Evolutionary conservation across 2,113 vertebrate genomes (phyloP).

Genomic region (Eublepharis macularius): DNA sequence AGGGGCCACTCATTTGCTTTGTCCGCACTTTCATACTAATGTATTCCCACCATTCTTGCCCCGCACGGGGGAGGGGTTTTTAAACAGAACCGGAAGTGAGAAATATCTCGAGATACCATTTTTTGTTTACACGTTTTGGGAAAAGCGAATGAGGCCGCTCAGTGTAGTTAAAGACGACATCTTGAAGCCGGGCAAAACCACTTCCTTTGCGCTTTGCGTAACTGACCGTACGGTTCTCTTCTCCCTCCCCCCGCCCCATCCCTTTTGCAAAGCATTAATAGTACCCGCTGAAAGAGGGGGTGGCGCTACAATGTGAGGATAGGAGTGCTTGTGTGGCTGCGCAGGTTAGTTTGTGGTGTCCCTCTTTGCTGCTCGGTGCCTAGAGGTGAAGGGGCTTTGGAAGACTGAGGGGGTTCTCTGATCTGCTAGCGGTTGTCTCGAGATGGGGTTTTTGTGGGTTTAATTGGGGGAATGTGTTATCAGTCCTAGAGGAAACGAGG

Average conservation of each 20-base stretch:
- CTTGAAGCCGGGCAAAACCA: not conserved
- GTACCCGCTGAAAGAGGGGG: not conserved
- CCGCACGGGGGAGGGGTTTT: not conserved
- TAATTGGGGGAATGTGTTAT: too few relatives aligned
- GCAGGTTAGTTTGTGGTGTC: not conserved
- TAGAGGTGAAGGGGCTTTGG: not conserved
- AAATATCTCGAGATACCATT: too few relatives aligned
- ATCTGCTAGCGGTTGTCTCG: too few relatives aligned
- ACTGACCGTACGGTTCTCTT: too few relatives aligned
- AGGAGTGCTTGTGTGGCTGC: not conserved
- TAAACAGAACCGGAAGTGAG: not conserved
- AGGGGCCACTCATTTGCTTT: not conserved
- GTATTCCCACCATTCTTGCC: not conserved
- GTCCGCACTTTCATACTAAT: too few relatives aligned
- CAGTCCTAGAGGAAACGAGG: too few relatives aligned
- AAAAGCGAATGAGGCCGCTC: fast-evolving
- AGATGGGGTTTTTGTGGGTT: too few relatives aligned
- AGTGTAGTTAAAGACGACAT: not conserved
- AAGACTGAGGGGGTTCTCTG: too few relatives aligned
- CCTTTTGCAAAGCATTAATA: not conserved
- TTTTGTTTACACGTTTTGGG: not conserved
- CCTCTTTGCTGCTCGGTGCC: not conserved
- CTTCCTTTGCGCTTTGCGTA: not conserved
- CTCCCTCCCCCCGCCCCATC: fast-evolving
- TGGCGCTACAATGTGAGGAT: not conserved